phyloP scores from a whole-genome alignment of 2,797 vertebrate species.

The Pangasius macronema region DNA sequence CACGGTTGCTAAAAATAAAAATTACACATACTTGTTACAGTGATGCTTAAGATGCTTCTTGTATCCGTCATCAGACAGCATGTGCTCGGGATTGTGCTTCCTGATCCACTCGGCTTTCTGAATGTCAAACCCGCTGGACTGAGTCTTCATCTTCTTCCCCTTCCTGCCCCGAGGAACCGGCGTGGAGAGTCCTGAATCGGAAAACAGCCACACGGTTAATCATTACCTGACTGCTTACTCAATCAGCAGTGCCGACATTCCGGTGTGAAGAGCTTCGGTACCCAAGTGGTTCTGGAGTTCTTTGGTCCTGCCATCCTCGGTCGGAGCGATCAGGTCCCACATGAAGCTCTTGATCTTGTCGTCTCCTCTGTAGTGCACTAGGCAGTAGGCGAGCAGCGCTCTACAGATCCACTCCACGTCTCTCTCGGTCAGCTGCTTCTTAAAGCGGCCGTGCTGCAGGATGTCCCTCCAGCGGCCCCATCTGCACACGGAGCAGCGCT shows the following conservation, averaged over 20 bases:
- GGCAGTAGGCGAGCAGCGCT: conserved; percentile 91
- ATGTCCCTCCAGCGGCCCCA: conserved; percentile 99
- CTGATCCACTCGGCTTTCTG: conserved; percentile 98
- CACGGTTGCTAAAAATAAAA: background rate
- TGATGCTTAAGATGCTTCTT: conserved; percentile 99
- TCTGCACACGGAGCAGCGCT: conserved; percentile 65
- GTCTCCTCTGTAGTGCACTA: conserved; percentile 95
- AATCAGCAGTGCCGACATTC: too few relatives aligned
- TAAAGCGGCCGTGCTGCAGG: conserved; percentile 94
- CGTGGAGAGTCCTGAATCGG: conserved; percentile 85
- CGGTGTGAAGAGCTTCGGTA: conserved; percentile 53
- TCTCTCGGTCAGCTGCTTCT: conserved; percentile 90
- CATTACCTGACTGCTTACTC: background rate
- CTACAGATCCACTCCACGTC: conserved; percentile 97
- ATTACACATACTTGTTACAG: conserved; percentile 92
- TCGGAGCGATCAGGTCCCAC: conserved; percentile 97
- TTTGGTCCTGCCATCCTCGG: conserved; percentile 91
- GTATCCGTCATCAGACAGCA: conserved; percentile 97
- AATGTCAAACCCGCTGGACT: conserved; percentile 96
- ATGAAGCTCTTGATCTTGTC: conserved; percentile 99
- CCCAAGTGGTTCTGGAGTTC: conserved; percentile 97
- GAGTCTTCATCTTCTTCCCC: conserved; percentile 97
- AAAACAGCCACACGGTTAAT: background rate
- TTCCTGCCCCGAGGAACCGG: conserved; percentile 97
- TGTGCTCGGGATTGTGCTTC: conserved; percentile 97